phyloP scores from a whole-genome alignment of 2,113 vertebrate genomes.

The pig (Sus scrofa) region T2T-Sscrofa CM000812.6:115963001-115963500 shows the following conservation, averaged over 20 bases:
- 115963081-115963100: not conserved
- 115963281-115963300: constrained; percentile 8
- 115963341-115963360: constrained; percentile 17
- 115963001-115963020: not conserved
- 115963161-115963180: not conserved
- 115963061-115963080: not conserved
- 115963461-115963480: too few relatives aligned
- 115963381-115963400: not conserved
- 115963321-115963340: not conserved
- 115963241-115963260: not conserved
- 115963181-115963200: not conserved
- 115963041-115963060: not conserved
- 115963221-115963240: not conserved
- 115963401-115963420: too few relatives aligned
- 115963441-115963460: too few relatives aligned
- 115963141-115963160: not conserved
- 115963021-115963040: not conserved
- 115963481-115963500: too few relatives aligned
- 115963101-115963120: not conserved
- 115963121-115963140: not conserved
- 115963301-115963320: not conserved
- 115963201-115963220: not conserved
- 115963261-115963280: not conserved
- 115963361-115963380: not conserved
- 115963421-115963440: too few relatives aligned